Percentiles rank a stretch among this genome's conserved stretches.
Evolutionary conservation across 1,140 invertebrate species (phyloP).

Genomic region (Leptonema lineaticorne): DNA sequence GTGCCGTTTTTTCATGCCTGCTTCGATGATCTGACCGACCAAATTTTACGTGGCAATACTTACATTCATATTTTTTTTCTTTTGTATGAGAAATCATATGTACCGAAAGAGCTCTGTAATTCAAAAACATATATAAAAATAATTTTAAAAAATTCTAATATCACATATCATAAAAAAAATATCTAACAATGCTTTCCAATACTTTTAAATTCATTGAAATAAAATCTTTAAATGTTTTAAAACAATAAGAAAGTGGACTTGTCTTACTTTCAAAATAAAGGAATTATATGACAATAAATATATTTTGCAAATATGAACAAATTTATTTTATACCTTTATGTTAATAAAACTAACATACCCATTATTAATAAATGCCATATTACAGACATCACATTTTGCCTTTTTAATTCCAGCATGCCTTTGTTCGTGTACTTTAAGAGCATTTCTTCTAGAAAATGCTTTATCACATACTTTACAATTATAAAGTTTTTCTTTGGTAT

Average conservation of each 20-base stretch:
- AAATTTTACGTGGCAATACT: conserved; percentile 51
- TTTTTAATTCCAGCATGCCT: conserved; percentile 29
- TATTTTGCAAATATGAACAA: too few species aligned
- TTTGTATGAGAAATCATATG: conserved; percentile 52
- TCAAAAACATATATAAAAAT: neutral
- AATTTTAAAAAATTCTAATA: neutral
- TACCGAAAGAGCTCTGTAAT: conserved; percentile 45
- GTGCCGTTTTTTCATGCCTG: conserved; percentile 49
- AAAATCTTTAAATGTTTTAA: neutral
- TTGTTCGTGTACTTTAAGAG: conserved; percentile 17
- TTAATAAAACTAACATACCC: conserved; percentile 13
- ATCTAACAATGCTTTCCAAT: neutral
- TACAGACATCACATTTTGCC: conserved; percentile 24
- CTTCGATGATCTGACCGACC: conserved; percentile 51
- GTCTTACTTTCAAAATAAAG: neutral
- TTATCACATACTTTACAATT: conserved; percentile 36
- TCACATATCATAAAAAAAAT: neutral
- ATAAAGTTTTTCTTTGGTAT: conserved; percentile 37
- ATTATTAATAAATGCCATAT: conserved; percentile 21
- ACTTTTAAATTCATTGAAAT: neutral
- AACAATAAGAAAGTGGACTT: neutral
- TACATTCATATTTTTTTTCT: conserved; percentile 48
- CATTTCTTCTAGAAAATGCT: conserved; percentile 22
- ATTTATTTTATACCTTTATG: too few species aligned
- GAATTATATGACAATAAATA: neutral